phyloP scores from a whole-genome alignment of 2,888 invertebrate species.

The Augochlorella aurata region DNA sequence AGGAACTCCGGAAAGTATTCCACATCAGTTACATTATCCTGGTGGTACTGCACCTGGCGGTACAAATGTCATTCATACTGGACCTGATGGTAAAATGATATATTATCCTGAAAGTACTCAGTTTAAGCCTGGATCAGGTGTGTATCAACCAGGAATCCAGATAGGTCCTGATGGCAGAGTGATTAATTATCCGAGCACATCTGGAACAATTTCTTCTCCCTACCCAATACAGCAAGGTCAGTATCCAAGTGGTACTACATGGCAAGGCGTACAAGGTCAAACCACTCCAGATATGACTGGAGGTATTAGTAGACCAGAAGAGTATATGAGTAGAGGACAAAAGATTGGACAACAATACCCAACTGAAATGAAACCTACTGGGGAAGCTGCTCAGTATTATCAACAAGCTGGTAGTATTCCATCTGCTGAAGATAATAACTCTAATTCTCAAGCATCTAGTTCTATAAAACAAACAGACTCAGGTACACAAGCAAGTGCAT shows the following conservation, averaged over 20 bases:
- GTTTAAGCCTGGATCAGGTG: conserved; percentile 23
- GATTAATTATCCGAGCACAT: neutral
- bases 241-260: conserved; percentile 43
- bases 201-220: conserved; percentile 19
- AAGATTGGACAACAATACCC: conserved; percentile 37
- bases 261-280: conserved; percentile 15
- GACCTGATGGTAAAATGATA: conserved; percentile 19
- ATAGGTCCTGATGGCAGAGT: neutral
- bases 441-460: conserved; percentile 89
- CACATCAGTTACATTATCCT: conserved; percentile 36
- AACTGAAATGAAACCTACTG: conserved; percentile 6
- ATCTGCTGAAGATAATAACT: conserved; percentile 83
- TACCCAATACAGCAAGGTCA: conserved; percentile 47
- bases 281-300: conserved; percentile 15
- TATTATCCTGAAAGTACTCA: conserved; percentile 43
- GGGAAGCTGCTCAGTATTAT: conserved; percentile 47
- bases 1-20: conserved; percentile 29
- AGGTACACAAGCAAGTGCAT: conserved; percentile 89
- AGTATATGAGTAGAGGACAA: conserved; percentile 32
- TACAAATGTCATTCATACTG: conserved; percentile 35
- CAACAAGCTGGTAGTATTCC: conserved; percentile 29
- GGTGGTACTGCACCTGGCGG: conserved; percentile 40
- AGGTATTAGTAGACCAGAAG: conserved; percentile 29
- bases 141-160: conserved; percentile 25
- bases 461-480: conserved; percentile 84